Evolutionary conservation across 2,797 vertebrate genomes (phyloP).

Genomic region (Acrossocheilus wenchowensis): DNA sequence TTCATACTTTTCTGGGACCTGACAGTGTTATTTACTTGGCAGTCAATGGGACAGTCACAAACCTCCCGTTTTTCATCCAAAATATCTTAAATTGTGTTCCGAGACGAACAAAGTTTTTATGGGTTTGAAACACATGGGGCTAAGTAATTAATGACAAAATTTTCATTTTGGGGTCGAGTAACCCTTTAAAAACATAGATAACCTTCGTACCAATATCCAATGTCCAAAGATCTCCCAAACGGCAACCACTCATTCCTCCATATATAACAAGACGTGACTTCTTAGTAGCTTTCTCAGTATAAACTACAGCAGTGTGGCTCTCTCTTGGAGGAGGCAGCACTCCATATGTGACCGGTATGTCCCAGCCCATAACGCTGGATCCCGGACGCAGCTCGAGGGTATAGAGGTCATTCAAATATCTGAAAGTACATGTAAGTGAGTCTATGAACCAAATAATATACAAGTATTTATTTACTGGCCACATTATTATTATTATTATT

Average conservation of each 20-base stretch:
- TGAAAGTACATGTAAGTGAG: conserved; percentile 55
- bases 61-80: no score
- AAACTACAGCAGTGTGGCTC: conserved; percentile 96
- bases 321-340: conserved; percentile 92
- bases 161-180: no score
- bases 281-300: conserved; percentile 88
- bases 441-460: background rate
- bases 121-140: no score
- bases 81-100: no score
- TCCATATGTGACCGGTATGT: conserved; percentile 94
- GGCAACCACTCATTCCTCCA: conserved; percentile 95
- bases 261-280: conserved; percentile 93
- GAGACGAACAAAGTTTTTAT: no score
- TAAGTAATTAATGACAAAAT: no score
- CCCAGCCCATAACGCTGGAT: conserved; percentile 92
- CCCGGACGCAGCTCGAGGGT: conserved; percentile 92
- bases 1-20: no score
- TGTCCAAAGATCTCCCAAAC: conserved; percentile 94
- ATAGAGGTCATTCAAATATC: conserved; percentile 95
- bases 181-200: conserved; percentile 11
- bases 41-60: no score
- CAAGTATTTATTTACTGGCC: background rate
- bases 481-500: background rate
- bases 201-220: conserved; percentile 89
- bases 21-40: no score